Percentiles rank a stretch among this genome's conserved stretches.
Evolutionary conservation across 2,113 vertebrate genomes (phyloP).

Genomic region (Phalacrocorax carbo): DNA sequence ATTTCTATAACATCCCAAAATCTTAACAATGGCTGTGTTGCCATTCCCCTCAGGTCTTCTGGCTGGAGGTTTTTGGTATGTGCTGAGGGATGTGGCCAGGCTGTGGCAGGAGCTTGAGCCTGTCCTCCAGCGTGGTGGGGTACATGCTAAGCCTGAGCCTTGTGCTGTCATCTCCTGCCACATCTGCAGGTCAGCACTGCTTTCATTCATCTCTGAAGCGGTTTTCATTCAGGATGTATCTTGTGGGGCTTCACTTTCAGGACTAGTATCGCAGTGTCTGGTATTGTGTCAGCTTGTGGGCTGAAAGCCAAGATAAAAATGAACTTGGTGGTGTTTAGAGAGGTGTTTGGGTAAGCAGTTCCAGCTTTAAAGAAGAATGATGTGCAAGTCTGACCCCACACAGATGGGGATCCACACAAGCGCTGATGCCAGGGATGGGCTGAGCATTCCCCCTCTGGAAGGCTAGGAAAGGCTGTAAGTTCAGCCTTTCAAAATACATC

Average conservation of each 20-base stretch:
- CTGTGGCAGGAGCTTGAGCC: not conserved
- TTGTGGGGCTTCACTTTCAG: not conserved
- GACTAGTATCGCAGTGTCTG: not conserved
- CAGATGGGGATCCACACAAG: not conserved
- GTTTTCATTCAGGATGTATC: not conserved
- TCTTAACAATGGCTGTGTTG: not conserved
- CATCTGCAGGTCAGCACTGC: not conserved
- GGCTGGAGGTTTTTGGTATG: not conserved
- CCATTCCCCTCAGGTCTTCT: not conserved
- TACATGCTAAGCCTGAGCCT: not conserved
- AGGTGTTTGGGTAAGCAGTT: not conserved
- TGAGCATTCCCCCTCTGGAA: not conserved
- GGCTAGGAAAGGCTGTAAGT: not conserved
- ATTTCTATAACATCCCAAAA: not conserved
- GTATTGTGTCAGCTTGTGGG: not conserved
- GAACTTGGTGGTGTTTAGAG: not conserved
- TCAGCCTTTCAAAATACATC: not conserved
- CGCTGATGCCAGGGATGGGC: not conserved
- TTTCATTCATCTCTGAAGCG: not conserved
- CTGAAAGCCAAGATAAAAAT: not conserved
- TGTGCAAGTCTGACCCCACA: not conserved
- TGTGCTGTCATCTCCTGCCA: not conserved
- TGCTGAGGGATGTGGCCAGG: not conserved
- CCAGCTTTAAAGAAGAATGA: not conserved
- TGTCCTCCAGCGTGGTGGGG: not conserved